A percentile compares a stretch with the other conserved stretches of the same genome.
Evolutionary conservation across 1,140 invertebrate genomes (phyloP).

Genomic region (Bombus ignitus): DNA sequence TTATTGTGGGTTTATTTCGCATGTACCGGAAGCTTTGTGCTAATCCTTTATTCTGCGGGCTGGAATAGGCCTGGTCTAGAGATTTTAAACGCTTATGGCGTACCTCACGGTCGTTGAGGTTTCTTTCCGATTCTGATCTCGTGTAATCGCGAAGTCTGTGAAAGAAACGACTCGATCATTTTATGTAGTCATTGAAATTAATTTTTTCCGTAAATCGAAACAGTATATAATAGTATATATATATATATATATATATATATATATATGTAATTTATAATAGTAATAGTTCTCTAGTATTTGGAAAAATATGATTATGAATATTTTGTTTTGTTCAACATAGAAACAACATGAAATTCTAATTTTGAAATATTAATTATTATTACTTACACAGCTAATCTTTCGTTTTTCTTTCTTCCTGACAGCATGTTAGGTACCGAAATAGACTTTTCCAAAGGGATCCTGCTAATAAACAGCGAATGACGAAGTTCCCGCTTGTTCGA

Average conservation of each 20-base stretch:
- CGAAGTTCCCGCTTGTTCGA: conserved; percentile 67
- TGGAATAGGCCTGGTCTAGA: conserved; percentile 87
- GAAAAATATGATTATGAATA: not conserved
- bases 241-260: too few species aligned
- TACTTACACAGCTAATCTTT: conserved; percentile 87
- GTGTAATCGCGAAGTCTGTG: conserved; percentile 87
- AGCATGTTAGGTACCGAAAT: conserved; percentile 92
- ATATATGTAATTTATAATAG: too few species aligned
- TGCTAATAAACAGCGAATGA: conserved; percentile 75
- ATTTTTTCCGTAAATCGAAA: not conserved
- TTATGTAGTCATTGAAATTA: too few species aligned
- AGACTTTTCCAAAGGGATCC: conserved; percentile 89
- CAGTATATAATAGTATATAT: too few species aligned
- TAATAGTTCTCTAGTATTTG: not conserved
- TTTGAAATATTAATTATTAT: conserved; percentile 73
- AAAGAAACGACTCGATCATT: not conserved
- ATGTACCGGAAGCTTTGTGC: conserved; percentile 93
- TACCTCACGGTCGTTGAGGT: conserved; percentile 88
- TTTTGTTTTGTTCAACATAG: too few species aligned
- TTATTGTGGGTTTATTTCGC: conserved; percentile 93
- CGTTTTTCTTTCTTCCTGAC: conserved; percentile 87
- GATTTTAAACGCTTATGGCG: conserved; percentile 85
- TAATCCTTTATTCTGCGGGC: conserved; percentile 89
- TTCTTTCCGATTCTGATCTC: conserved; percentile 90
- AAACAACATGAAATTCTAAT: too few species aligned